phyloP scores from a whole-genome alignment of 2,888 invertebrate genomes.

The Tinea trinotella region DNA sequence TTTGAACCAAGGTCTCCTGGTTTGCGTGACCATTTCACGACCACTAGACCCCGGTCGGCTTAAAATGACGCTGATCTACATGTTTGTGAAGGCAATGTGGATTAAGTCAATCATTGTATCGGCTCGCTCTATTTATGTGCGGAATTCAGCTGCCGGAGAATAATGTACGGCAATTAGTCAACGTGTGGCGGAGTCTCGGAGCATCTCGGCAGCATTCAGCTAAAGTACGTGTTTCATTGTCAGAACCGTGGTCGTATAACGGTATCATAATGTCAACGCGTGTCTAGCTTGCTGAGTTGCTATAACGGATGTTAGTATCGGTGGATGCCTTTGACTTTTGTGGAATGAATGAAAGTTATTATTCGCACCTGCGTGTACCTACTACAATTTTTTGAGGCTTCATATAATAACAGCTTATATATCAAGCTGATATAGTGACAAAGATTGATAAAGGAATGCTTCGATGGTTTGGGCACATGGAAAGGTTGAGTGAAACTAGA shows the following conservation, averaged over 20 bases:
- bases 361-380: too few relatives aligned
- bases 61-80: neutral
- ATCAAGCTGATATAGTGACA: too few relatives aligned
- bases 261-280: neutral
- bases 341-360: neutral
- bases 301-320: slow-evolving; percentile 6
- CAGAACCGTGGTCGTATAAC: neutral
- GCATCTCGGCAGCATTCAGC: neutral
- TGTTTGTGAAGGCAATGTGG: slow-evolving; percentile 43
- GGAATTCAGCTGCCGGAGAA: slow-evolving; percentile 41
- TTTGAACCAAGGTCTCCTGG: too few relatives aligned
- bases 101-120: slow-evolving; percentile 52
- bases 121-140: slow-evolving; percentile 54
- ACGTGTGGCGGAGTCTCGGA: slow-evolving; percentile 33
- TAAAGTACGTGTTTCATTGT: neutral
- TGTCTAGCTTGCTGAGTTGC: slow-evolving; percentile 3
- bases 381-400: too few relatives aligned
- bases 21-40: too few relatives aligned
- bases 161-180: slow-evolving; percentile 64
- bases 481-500: too few relatives aligned
- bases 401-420: too few relatives aligned
- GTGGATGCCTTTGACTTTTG: neutral
- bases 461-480: too few relatives aligned
- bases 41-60: too few relatives aligned
- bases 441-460: too few relatives aligned